These are phyloP conservation scores for Borostomias antarcticus DNA, from an alignment of 2,797 vertebrate species.

Conservation along the genomic window DNA sequence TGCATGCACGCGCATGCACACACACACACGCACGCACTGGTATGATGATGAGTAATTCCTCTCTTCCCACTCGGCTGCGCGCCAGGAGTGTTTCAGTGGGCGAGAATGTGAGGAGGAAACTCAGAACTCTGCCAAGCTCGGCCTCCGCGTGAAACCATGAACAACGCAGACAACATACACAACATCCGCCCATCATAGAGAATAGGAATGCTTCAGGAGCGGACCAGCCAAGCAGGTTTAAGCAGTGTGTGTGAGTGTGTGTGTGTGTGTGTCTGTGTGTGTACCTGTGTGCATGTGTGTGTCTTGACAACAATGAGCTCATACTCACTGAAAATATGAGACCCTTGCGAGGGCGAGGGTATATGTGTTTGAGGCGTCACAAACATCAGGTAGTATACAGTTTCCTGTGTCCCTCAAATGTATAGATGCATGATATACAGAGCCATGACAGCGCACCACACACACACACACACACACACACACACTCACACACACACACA, in stretches of 20 bases:
- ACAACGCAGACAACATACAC: not conserved
- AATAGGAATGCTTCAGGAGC: not conserved
- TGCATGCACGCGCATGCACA: not conserved
- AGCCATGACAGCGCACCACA: not conserved
- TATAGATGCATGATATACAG: not conserved
- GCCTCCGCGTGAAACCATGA: not conserved
- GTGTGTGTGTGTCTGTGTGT: too few species aligned
- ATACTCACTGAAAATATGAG: not conserved
- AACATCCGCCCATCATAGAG: too few species aligned
- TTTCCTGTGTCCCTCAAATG: not conserved
- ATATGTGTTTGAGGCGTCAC: not conserved
- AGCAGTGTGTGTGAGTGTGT: too few species aligned
- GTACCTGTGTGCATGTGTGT: too few species aligned
- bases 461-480: not conserved
- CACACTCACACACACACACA: slow-evolving; percentile 8
- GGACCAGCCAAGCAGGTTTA: not conserved
- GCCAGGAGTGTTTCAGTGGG: slow-evolving; percentile 7
- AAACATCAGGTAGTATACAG: not conserved
- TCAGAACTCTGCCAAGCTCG: not conserved
- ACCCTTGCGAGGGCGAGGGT: not conserved
- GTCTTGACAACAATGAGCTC: not conserved
- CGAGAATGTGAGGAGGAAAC: slow-evolving; percentile 17
- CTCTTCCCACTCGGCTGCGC: slow-evolving; percentile 8
- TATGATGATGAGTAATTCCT: not conserved
- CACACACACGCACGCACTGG: slow-evolving; percentile 6